Evolutionary conservation across 1,140 invertebrate genomes (phyloP).

Genomic region (Dufourea novaeangliae): DNA sequence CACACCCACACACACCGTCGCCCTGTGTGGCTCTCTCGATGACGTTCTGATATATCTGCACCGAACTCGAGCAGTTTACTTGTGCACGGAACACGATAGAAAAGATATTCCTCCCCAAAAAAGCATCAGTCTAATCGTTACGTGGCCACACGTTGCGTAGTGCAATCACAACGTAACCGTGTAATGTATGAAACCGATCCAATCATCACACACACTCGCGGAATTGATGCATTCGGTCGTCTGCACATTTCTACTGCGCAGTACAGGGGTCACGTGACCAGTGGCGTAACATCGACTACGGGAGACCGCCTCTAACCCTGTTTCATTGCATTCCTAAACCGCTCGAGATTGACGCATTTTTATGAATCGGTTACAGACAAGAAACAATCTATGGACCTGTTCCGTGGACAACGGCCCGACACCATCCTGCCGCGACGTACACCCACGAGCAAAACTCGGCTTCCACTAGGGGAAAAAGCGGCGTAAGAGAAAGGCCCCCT

Average conservation of each 20-base stretch:
- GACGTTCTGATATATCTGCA: not conserved
- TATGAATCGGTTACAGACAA: constrained; percentile 16
- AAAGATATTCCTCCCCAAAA: not conserved
- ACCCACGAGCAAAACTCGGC: too few relatives aligned
- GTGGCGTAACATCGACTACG: too few relatives aligned
- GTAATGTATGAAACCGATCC: not conserved
- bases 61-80: constrained; percentile 8
- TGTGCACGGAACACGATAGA: not conserved
- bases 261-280: too few relatives aligned
- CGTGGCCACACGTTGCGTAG: not conserved
- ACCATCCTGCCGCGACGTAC: not conserved
- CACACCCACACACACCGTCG: constrained; percentile 1
- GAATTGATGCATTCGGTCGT: too few relatives aligned
- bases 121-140: too few relatives aligned
- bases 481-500: too few relatives aligned
- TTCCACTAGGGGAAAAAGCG: too few relatives aligned
- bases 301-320: not conserved
- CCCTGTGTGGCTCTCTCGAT: not conserved
- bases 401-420: constrained; percentile 2
- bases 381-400: constrained; percentile 20
- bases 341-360: not conserved
- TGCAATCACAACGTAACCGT: not conserved
- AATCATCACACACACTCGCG: too few relatives aligned
- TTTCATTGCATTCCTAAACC: not conserved
- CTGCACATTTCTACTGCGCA: not conserved